Conservation (phyloP, 2,888 invertebrate species). For the Eulithis testata region DNA sequence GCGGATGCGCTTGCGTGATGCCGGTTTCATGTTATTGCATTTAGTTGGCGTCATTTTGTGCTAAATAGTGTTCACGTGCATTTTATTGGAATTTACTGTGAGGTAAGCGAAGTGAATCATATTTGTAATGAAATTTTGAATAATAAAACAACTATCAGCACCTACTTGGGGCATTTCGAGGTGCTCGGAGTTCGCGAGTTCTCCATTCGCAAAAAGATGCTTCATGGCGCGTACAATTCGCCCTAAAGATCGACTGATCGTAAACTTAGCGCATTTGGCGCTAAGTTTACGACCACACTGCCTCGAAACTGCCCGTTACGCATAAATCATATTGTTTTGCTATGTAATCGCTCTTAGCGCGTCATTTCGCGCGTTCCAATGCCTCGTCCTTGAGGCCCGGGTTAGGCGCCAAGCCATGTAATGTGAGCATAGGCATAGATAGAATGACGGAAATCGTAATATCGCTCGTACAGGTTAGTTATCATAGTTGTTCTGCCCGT, state of each 20-base stretch:
- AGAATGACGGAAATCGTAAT: conserved; percentile 66
- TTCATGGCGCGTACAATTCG: conserved; percentile 70
- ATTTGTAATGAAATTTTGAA: neutral
- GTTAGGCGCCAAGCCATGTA: conserved; percentile 68
- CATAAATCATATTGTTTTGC: conserved; percentile 35
- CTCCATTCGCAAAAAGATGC: conserved; percentile 76
- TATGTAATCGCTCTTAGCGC: conserved; percentile 42
- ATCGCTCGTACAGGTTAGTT: conserved; percentile 31
- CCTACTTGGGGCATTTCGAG: conserved; percentile 35
- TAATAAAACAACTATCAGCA: neutral
- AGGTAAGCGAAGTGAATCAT: conserved; percentile 54
- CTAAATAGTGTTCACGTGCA: conserved; percentile 60
- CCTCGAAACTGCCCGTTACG: conserved; percentile 44
- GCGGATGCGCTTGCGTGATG: conserved; percentile 84
- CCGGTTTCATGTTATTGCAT: conserved; percentile 79
- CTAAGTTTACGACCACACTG: conserved; percentile 51
- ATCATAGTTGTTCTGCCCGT: conserved; percentile 14
- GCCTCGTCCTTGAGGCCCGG: conserved; percentile 67
- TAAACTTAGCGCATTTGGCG: conserved; percentile 52
- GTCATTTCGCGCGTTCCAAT: conserved; percentile 58
- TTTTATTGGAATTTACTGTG: conserved; percentile 53
- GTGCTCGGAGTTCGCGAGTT: conserved; percentile 62
- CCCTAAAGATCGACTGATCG: conserved; percentile 43
- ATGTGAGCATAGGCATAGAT: conserved; percentile 44
- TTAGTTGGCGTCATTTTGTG: conserved; percentile 75